These are phyloP conservation scores for Ceraclea dissimilis DNA, from an alignment of 2,888 invertebrate species.

Conservation along the genomic window DNA sequence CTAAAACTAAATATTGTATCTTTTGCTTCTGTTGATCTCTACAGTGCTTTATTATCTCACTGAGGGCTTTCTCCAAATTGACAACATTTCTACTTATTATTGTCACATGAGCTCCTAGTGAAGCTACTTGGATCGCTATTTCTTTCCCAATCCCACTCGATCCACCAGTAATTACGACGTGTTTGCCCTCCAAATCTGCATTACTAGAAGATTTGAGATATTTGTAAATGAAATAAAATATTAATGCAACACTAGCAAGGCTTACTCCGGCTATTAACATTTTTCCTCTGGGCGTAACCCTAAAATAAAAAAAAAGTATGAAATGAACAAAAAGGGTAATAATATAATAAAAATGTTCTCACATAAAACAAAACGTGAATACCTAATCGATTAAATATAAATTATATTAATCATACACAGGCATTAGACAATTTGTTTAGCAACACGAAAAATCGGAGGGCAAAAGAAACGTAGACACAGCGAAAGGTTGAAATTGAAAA, in stretches of 20 bases:
- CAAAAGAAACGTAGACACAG: too few relatives aligned
- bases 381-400: too few relatives aligned
- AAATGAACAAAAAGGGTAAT: neutral
- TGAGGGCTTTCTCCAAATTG: slow-evolving; percentile 48
- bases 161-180: slow-evolving; percentile 81
- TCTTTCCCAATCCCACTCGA: slow-evolving; percentile 93
- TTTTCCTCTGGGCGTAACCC: neutral
- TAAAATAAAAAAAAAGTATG: neutral
- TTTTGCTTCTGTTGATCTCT: slow-evolving; percentile 29
- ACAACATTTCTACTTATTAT: slow-evolving; percentile 76
- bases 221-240: neutral
- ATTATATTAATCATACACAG: too few relatives aligned
- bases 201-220: neutral
- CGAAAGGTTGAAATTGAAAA: too few relatives aligned
- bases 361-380: too few relatives aligned
- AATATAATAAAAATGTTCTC: neutral
- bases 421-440: too few relatives aligned
- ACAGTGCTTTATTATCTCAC: slow-evolving; percentile 10
- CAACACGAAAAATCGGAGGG: too few relatives aligned
- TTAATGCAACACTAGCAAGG: neutral
- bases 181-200: slow-evolving; percentile 40
- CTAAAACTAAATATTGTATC: slow-evolving; percentile 58
- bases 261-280: neutral
- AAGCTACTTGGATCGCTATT: slow-evolving; percentile 68
- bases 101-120: slow-evolving; percentile 81